Evolutionary conservation across 2,888 invertebrate genomes (phyloP), one percentile per base, ranked within the genome.

Genomic region (Xylota segnis): DNA sequence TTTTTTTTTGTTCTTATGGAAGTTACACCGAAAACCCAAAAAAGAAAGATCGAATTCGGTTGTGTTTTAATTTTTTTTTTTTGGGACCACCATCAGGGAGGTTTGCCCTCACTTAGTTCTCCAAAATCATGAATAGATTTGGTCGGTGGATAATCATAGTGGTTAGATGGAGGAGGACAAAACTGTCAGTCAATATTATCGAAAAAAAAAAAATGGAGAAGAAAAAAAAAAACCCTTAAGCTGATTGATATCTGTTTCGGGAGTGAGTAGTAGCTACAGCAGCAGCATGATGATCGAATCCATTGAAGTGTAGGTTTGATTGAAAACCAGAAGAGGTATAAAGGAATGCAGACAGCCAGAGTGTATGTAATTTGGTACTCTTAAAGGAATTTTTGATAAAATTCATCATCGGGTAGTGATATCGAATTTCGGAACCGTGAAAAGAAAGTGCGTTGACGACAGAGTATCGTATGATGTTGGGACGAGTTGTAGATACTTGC

Each of bases 111-210:
- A 16, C 56, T 56, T 40, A 43, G 29, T 54, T 75, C 54, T 68
- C 61, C 0, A 52, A 66, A 58, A 58, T 82, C 52, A 47, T 74
- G 72, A 78, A 83, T 61, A 79, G 74, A 74, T 68, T 34, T 37
- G 27, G 34, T 16, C 27, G 81, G n/a, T 71, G 63, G 65, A 56
- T 78, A 63, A 34, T 75, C 27, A 54, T 65, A 63, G 63, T 52
- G 74, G 66, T 65, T 56, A 40, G 58, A 54, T 72, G 78, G 59
- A 72, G 78, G 59, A 72, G 61, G 82, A 76, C 72, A 86, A 56
- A 82, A 77, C 76, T 77, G 86, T 86, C 86, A 72, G 82, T 86
- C 82, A 82, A 77, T 66, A 61, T 82, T 72, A 68, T 72, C 72
- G 47, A 43, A 40, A 40, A 50, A 32, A 23, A 23, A 23, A 23